These are phyloP conservation scores for Ophraella communa DNA, from an alignment of 2,888 invertebrate species.

Conservation along the genomic window DNA sequence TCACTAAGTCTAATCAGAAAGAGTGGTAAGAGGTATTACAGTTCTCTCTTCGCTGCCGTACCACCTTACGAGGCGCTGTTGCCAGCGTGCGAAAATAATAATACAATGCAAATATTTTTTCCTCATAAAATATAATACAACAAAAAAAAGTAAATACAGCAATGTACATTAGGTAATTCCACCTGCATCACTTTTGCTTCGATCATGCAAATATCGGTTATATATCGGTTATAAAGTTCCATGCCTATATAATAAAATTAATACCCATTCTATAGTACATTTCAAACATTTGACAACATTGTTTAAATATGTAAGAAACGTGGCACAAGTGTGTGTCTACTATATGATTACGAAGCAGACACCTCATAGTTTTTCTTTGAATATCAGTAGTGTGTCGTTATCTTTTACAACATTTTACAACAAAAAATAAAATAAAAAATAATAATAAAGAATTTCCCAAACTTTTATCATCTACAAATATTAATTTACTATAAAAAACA, in stretches of 20 bases:
- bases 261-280: not conserved
- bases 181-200: too few species aligned
- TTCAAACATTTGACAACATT: not conserved
- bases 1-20: not conserved
- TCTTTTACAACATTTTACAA: not conserved
- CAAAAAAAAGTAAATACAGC: not conserved
- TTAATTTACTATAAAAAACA: too few species aligned
- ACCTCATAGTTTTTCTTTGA: not conserved
- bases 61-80: not conserved
- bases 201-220: too few species aligned
- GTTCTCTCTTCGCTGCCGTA: not conserved
- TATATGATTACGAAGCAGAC: not conserved
- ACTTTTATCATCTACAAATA: too few species aligned
- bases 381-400: not conserved
- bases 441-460: too few species aligned
- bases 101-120: too few species aligned
- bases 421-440: too few species aligned
- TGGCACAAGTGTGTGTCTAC: not conserved
- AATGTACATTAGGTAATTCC: too few species aligned
- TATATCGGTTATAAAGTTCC: too few species aligned
- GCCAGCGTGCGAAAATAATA: not conserved
- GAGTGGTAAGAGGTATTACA: not conserved
- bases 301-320: not conserved
- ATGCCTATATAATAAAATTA: too few species aligned
- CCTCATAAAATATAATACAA: not conserved